Percentiles rank a stretch among this genome's conserved stretches.
Evolutionary conservation across 2,797 vertebrate species (phyloP).

Genomic region (Fringilla coelebs): DNA sequence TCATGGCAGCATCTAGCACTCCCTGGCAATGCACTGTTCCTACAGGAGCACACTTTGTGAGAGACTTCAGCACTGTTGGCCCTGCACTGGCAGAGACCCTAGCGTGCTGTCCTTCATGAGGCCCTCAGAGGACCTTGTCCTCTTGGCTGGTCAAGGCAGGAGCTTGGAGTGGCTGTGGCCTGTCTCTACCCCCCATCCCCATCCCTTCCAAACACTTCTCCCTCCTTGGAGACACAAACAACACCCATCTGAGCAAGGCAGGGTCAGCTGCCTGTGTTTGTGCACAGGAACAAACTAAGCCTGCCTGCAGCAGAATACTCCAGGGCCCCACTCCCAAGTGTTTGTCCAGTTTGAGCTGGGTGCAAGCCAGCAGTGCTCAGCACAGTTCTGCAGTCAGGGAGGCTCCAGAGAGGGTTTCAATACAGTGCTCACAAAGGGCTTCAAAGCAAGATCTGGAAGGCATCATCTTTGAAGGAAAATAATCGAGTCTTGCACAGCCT

Average conservation of each 20-base stretch:
- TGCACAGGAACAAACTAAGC: not conserved
- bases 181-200: not conserved
- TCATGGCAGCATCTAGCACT: not conserved
- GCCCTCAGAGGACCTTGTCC: not conserved
- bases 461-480: constrained; percentile 8
- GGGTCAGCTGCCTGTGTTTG: not conserved
- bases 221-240: not conserved
- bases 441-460: not conserved
- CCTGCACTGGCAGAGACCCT: not conserved
- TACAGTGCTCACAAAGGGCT: not conserved
- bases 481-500: not conserved
- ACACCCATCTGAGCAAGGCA: not conserved
- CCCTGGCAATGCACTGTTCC: not conserved
- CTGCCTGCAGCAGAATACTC: not conserved
- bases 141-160: not conserved
- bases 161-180: not conserved
- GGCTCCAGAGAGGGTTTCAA: not conserved
- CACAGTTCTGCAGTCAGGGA: not conserved
- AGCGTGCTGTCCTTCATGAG: not conserved
- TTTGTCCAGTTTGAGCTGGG: not conserved
- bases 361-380: not conserved
- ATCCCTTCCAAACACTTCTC: not conserved
- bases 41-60: not conserved
- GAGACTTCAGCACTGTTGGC: not conserved
- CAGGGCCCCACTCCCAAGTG: not conserved